These are phyloP conservation scores for Kuschelorhynchus macadamiae DNA, from an alignment of 2,888 invertebrate species.

Conservation along the genomic window DNA sequence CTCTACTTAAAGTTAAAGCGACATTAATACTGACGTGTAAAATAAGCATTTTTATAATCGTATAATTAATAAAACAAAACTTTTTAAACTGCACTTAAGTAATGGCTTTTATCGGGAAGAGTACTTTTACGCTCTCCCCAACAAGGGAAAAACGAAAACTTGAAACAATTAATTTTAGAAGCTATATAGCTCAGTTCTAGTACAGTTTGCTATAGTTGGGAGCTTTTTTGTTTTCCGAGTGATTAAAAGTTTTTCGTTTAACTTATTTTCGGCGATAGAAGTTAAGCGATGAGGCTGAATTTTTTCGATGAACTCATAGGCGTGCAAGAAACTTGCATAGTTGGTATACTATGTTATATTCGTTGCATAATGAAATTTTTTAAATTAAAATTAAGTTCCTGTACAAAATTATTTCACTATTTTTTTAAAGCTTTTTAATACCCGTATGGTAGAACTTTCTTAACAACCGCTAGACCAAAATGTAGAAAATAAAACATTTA, in stretches of 20 bases:
- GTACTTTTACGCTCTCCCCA: constrained; percentile 13
- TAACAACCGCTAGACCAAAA: too few relatives aligned
- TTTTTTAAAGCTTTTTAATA: too few relatives aligned
- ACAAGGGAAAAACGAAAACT: constrained; percentile 14
- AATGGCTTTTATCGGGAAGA: neutral
- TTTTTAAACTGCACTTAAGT: constrained; percentile 11
- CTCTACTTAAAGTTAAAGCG: too few relatives aligned
- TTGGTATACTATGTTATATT: too few relatives aligned
- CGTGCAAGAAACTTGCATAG: neutral
- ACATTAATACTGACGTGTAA: neutral
- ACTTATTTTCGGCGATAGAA: constrained; percentile 21
- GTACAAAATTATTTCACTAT: too few relatives aligned
- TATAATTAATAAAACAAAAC: constrained; percentile 18
- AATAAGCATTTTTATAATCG: neutral
- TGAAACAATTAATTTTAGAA: constrained; percentile 29
- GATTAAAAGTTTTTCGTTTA: constrained; percentile 33
- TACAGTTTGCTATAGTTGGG: constrained; percentile 20
- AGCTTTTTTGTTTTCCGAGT: constrained; percentile 7
- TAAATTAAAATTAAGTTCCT: too few relatives aligned
- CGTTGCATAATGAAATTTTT: too few relatives aligned
- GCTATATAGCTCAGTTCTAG: constrained; percentile 24
- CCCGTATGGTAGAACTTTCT: too few relatives aligned
- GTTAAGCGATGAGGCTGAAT: neutral
- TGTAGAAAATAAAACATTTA: too few relatives aligned
- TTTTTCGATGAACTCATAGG: neutral